phyloP scores from a whole-genome alignment of 2,888 invertebrate species.

The Cataglyphis cursor region DNA sequence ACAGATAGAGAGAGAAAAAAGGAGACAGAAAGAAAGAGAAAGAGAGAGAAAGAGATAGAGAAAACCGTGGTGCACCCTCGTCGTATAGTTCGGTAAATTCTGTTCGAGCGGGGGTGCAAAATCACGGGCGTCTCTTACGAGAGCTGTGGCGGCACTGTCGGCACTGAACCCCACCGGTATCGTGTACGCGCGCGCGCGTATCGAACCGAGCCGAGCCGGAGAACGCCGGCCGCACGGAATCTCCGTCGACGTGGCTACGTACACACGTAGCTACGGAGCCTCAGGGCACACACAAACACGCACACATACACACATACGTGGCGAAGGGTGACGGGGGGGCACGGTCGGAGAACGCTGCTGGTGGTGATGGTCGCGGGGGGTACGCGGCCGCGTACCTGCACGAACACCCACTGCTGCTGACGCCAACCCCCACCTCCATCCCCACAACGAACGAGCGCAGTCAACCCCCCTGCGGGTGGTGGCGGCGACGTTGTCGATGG shows the following conservation, averaged over 20 bases:
- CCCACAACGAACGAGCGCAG: conserved; percentile 33
- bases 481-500: background rate
- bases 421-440: conserved; percentile 44
- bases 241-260: conserved; percentile 7
- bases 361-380: conserved; percentile 36
- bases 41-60: conserved; percentile 50
- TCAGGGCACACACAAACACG: background rate
- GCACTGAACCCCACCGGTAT: conserved; percentile 75
- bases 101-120: conserved; percentile 74
- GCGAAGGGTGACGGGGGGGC: background rate
- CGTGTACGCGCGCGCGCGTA: conserved; percentile 77
- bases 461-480: conserved; percentile 39
- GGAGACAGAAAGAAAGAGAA: conserved; percentile 33
- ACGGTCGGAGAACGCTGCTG: background rate
- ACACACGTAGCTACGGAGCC: background rate
- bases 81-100: conserved; percentile 71
- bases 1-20: conserved; percentile 11
- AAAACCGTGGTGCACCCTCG: conserved; percentile 71
- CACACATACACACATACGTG: background rate
- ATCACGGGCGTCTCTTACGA: conserved; percentile 85
- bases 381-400: conserved; percentile 45
- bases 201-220: conserved; percentile 60
- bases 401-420: conserved; percentile 51
- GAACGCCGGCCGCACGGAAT: conserved; percentile 47
- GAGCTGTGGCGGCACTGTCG: conserved; percentile 86